Base-by-base conservation (phyloP, 1,140 invertebrate genomes). In the Hyles vespertilio region DNA sequence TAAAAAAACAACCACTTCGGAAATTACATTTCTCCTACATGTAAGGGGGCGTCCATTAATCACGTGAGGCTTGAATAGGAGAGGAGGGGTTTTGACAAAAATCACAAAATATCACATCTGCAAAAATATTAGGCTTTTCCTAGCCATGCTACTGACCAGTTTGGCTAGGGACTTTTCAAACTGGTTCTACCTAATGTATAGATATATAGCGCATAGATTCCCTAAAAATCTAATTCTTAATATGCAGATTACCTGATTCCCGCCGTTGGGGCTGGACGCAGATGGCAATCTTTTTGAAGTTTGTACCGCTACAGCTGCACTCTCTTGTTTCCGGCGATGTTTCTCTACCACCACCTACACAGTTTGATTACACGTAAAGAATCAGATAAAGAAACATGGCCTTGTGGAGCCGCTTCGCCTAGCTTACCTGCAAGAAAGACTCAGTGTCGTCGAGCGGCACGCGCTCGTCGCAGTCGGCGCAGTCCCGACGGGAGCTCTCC, bases 311-410 rank as follows among this genome's bases (percentile, higher is more conserved):
- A n/a, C 40, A 11, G 52, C n/a, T 10, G 33, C 36, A 32, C 45
- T 6, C 5, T 12, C 10, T 2, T 51, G 59, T 10, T 44, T 32
- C 11, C 49, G 60, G 9, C 60, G 55, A 33, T 58, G 60, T 45
- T 62, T 62, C 33, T 62, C 60, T 50, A 62, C 60, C 44, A 62
- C 60, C 8, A 62, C 60, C 60, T 62, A 40, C 32, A 3, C n/a
- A 34, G 9, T n/a, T 8, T 32, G 7, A 33, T 48, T 11, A 10
- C 10, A 2, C 32, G 22, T 32, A 32, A 8, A 8, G 33, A n/a
- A 10, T 12, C 10, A 6, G 10, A 32, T 34, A 7, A 40, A 40
- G 36, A 5, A 40, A 2, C 4, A 5, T 40, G 36, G 36, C 5
- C 8, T 40, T 5, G 36, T 40, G 36, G 36, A 8, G 9, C 44